These are phyloP conservation scores for Dolichallabes microphthalmus DNA, from an alignment of 2,113 vertebrate genomes.

Conservation along the genomic window DNA sequence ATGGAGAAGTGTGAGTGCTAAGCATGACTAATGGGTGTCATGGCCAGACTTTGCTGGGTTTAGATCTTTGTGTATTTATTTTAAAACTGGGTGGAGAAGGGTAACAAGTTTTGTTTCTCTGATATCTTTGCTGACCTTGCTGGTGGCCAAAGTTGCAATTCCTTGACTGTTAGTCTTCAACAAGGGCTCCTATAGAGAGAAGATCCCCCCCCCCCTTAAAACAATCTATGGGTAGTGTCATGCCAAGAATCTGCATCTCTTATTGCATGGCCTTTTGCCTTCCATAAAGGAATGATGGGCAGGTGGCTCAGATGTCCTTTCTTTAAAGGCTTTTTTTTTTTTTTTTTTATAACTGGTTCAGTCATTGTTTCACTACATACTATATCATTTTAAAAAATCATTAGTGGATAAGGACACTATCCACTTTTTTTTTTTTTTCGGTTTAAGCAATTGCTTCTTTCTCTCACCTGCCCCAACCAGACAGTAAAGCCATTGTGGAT, in stretches of 20 bases:
- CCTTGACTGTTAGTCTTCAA: background rate
- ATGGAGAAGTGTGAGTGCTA: conserved; percentile 42
- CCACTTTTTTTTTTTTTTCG: too few relatives aligned
- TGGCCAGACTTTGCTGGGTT: background rate
- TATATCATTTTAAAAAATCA: background rate
- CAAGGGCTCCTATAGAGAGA: background rate
- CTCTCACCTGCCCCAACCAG: conserved; percentile 37
- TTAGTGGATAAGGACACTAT: background rate
- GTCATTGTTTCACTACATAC: background rate
- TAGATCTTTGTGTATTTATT: background rate
- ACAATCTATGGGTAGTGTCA: background rate
- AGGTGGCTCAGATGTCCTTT: background rate
- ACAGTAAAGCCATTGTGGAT: conserved; percentile 79
- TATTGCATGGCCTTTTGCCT: background rate
- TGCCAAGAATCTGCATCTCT: background rate
- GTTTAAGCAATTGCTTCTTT: background rate
- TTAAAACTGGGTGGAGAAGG: conserved; percentile 39
- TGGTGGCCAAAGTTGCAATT: background rate
- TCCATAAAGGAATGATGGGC: background rate
- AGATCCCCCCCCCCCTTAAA: too few relatives aligned
- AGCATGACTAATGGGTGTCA: background rate
- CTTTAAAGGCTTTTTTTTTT: too few relatives aligned
- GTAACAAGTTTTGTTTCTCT: background rate
- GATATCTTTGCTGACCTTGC: background rate
- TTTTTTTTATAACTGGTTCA: background rate